Base-by-base conservation (phyloP, 2,888 invertebrate genomes). In the Girardia tigrina region DNA sequence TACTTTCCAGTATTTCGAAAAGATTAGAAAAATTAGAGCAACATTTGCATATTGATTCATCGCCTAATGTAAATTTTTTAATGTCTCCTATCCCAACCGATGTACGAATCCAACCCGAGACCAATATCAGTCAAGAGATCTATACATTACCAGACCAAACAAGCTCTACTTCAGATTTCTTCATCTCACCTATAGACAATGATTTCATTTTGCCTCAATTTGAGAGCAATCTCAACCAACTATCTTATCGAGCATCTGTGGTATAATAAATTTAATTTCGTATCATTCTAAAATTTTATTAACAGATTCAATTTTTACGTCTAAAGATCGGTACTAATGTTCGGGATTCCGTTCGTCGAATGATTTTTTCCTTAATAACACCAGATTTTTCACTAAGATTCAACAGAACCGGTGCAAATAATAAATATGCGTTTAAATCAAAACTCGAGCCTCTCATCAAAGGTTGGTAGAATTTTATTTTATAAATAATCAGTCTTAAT, bases 321-420 rank as follows among this genome's bases (percentile, higher is more conserved):
- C 56, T 20, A 16, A 56, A 56, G 23, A 56, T 56, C n/a, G n/a
- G 56, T n/a, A 23, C 20, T 56, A 56, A 56, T 16, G 2, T 56
- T 8, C 4, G 56, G 23, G 56, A 56, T 20, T 20, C 56, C 4
- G n/a, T 56, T n/a, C 56, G 56, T 56, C 56, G 56, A 16, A 56
- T 56, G 56, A 56, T 56, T 56, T 56, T 56, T n/a, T n/a, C 56
- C 56, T 56, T 56, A 56, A 56, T 56, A 6, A 56, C 56, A n/a
- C 56, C 56, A 12, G 56, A 56, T 20, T 56, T 56, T 56, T 56
- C 56, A 56, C 23, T 56, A n/a, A 56, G 23, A 56, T 56, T 56
- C n/a, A 56, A 56, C n/a, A 56, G 56, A 56, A 56, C 56, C n/a
- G 56, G 56, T 2, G 56, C 56, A 56, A 56, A 56, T n/a, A 56